Conservation (phyloP, 2,797 vertebrate species). For the Enteromius argenteus region DNA sequence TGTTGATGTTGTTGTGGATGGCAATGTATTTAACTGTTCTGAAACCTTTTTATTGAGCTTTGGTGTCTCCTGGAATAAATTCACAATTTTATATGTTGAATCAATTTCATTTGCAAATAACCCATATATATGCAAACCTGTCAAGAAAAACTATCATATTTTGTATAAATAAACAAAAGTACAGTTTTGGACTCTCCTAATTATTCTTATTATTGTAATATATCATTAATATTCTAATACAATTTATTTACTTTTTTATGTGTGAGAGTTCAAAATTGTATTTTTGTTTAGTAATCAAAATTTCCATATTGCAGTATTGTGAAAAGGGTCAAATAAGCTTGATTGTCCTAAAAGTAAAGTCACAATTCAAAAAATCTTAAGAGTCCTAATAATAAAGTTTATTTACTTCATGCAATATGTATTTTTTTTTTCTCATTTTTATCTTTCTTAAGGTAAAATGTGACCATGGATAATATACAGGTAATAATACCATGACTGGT, state of each 20-base stretch:
- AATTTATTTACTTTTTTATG: not conserved
- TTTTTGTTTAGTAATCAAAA: not conserved
- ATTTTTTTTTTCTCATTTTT: not conserved
- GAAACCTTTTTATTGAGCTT: slow-evolving; percentile 18
- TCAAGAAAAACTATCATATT: not conserved
- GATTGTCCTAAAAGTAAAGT: not conserved
- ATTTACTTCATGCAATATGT: not conserved
- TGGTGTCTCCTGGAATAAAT: slow-evolving; percentile 16
- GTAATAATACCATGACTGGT: slow-evolving; percentile 16
- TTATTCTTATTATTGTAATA: not conserved
- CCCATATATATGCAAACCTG: not conserved
- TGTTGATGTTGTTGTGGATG: not conserved
- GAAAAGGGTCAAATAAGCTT: not conserved
- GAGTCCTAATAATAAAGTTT: not conserved
- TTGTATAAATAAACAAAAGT: not conserved
- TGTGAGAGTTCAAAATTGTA: not conserved
- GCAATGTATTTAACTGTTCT: not conserved
- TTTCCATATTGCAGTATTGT: not conserved
- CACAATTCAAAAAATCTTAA: not conserved
- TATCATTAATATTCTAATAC: not conserved
- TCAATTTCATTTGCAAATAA: not conserved
- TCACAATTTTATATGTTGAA: not conserved
- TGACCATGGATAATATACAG: not conserved
- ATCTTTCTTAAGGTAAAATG: not conserved
- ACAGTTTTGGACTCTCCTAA: not conserved